Evolutionary conservation across 2,888 invertebrate species (phyloP).

Genomic region (Dinocampus coccinellae): DNA sequence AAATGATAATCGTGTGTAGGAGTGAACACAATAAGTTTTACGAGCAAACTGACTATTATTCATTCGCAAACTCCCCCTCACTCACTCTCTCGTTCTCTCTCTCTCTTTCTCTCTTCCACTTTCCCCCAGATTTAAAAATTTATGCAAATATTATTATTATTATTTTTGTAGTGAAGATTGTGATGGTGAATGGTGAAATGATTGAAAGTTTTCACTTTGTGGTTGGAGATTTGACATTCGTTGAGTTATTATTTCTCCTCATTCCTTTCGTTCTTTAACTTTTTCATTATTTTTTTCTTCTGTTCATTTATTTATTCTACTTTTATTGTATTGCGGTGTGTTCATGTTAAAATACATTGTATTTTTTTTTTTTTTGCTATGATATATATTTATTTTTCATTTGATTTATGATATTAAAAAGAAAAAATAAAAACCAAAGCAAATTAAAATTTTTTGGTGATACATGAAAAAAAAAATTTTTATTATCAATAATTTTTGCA

Average conservation of each 20-base stretch:
- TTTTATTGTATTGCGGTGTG: neutral
- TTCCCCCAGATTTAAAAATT: no score
- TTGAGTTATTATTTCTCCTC: neutral
- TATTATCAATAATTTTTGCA: no score
- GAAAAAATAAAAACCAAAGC: no score
- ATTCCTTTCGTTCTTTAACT: no score
- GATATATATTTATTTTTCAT: neutral
- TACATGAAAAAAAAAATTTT: no score
- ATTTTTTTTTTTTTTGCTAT: no score
- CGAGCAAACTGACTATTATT: conserved; percentile 44
- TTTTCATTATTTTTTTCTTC: neutral
- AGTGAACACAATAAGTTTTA: conserved; percentile 38
- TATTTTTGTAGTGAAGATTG: no score
- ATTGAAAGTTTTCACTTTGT: conserved; percentile 20
- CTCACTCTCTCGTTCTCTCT: no score
- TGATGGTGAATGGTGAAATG: neutral
- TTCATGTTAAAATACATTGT: neutral
- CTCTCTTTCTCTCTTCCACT: no score
- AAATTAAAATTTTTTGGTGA: neutral
- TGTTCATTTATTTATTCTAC: neutral
- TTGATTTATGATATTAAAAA: neutral
- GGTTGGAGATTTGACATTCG: conserved; percentile 31
- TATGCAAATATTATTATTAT: no score
- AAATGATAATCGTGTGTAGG: conserved; percentile 25
- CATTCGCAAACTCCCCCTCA: no score